Evolutionary conservation across 1,140 invertebrate species (phyloP).

Genomic region (Calephelis nemesis): DNA sequence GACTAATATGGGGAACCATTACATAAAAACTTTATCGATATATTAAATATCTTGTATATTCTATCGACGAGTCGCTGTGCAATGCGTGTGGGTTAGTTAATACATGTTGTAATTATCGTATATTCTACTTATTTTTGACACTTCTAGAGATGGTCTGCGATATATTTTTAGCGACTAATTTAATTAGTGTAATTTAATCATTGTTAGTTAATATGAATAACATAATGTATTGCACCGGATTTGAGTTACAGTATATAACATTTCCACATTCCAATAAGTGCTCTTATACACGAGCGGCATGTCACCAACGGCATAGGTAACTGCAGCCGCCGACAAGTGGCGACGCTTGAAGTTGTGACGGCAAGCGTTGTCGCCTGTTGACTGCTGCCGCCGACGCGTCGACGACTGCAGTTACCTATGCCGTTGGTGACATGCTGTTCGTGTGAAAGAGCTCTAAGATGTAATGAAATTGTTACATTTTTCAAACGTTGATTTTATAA

Average conservation of each 20-base stretch:
- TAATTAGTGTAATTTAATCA: slow-evolving; percentile 18
- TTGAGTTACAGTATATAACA: neutral
- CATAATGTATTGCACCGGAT: slow-evolving; percentile 1
- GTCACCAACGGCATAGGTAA: too few species aligned
- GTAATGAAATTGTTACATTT: neutral
- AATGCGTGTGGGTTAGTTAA: slow-evolving; percentile 3
- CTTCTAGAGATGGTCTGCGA: slow-evolving; percentile 19
- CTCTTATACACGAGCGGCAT: too few species aligned
- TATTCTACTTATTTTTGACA: slow-evolving; percentile 28
- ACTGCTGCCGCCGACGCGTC: too few species aligned
- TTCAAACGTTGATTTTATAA: neutral
- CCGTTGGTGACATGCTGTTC: too few species aligned
- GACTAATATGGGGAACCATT: too few species aligned
- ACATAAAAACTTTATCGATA: too few species aligned
- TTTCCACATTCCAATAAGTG: slow-evolving; percentile 5
- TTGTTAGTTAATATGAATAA: slow-evolving; percentile 10
- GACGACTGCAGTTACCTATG: too few species aligned
- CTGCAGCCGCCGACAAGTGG: too few species aligned
- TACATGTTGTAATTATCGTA: slow-evolving; percentile 26
- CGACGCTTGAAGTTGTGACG: too few species aligned
- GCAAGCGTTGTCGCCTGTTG: too few species aligned
- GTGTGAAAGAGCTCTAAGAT: neutral
- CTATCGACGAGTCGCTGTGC: too few species aligned
- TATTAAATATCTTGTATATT: too few species aligned
- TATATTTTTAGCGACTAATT: slow-evolving; percentile 19